Conservation (phyloP, 2,113 vertebrate species). For the Sapayoa aenigma region DNA sequence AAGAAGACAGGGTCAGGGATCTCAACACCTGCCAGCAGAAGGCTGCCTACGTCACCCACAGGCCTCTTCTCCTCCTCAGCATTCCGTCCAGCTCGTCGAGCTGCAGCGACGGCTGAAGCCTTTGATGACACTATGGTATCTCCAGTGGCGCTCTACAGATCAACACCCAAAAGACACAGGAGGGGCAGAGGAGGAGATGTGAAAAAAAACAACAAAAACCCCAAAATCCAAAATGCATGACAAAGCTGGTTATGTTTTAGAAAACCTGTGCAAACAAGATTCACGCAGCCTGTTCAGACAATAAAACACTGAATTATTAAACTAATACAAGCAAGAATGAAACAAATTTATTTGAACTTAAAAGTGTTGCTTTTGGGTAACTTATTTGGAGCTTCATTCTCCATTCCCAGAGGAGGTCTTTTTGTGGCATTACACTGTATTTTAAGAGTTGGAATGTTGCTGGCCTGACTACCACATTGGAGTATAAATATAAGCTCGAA, state of each 20-base stretch:
- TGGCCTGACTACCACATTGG: no score
- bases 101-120: conserved; percentile 80
- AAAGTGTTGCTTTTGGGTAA: not conserved
- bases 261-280: not conserved
- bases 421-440: not conserved
- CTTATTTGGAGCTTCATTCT: not conserved
- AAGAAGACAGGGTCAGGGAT: conserved; percentile 97
- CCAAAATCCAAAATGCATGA: not conserved
- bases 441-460: not conserved
- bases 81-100: conserved; percentile 65
- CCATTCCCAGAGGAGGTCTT: not conserved
- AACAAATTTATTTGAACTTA: not conserved
- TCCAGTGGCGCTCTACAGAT: conserved; percentile 88
- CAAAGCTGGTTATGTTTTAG: not conserved
- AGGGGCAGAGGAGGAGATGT: not conserved
- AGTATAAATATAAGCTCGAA: not conserved
- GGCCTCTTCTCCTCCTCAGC: conserved; percentile 9
- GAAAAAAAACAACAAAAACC: not conserved
- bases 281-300: not conserved
- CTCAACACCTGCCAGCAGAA: conserved; percentile 89
- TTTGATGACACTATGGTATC: conserved; percentile 94
- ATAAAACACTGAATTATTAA: not conserved
- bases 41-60: conserved; percentile 29
- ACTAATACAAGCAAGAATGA: not conserved
- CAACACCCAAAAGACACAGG: not conserved